Base-by-base conservation (phyloP, 2,888 invertebrate genomes). In the Acanthosoma haemorrhoidale region DNA sequence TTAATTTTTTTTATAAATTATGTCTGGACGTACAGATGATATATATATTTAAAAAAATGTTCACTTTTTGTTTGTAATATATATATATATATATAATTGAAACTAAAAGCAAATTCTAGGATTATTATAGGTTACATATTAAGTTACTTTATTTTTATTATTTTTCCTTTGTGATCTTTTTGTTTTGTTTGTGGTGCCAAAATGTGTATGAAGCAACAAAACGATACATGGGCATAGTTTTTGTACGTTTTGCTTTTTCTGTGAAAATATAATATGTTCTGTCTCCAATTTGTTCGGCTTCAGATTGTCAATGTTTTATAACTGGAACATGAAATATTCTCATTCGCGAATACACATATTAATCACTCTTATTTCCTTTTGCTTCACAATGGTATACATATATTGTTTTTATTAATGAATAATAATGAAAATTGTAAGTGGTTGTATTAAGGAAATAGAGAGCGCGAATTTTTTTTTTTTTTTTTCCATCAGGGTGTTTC, bases 181-280 rank as follows among this genome's bases (percentile, higher is more conserved):
- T 38, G 21, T 69, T 69, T 4, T 32, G 11, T 39, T 60, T 60
- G 25, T 57, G 60, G 69, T 69, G 69, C 69, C 69, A 69, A 69
- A 41, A 25, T 34, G 11, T 34, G 38, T 58, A 36, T 29, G 36
- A 58, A 41, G 38, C 43, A 51, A 58, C 51, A 64, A 21, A 64
- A 29, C 21, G 29, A 57, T 38, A 58, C 41, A 66, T 59, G 64
- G 72, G 72, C 72, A 72, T 72, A 72, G 72, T 61, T 72, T 72
- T 72, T 72, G 72, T 72, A 72, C 70, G 72, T 70, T 70, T 67
- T 69, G 70, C 70, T 72, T 72, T 72, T 69, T 66, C 66, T 67
- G 59, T 66, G 59, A 68, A 67, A 68, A 71, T 71, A 68, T 68
- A 71, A 60, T 68, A 63, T 68, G 68, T 71, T 71, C 68, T 71